Evolutionary conservation across 2,888 invertebrate genomes (phyloP).

Genomic region (Lamellibrachia columna): DNA sequence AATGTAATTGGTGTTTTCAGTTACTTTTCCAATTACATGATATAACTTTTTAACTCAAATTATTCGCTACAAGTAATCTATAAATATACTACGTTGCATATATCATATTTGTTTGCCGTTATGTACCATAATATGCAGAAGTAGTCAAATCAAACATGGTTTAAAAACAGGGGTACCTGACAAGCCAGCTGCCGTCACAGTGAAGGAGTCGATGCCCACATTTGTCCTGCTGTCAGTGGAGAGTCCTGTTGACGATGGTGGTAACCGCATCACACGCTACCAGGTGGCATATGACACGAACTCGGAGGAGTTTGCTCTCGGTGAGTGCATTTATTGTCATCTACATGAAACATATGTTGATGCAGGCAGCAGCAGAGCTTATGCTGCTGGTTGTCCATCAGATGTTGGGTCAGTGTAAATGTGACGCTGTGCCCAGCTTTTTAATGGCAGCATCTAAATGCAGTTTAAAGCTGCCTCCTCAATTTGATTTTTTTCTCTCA

Average conservation of each 20-base stretch:
- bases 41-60: too few relatives aligned
- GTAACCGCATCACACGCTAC: slow-evolving; percentile 38
- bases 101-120: too few relatives aligned
- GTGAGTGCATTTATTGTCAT: slow-evolving; percentile 27
- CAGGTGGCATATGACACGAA: slow-evolving; percentile 37
- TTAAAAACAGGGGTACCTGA: slow-evolving; percentile 35
- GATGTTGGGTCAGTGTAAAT: background rate
- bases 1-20: too few relatives aligned
- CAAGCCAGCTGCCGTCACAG: slow-evolving; percentile 31
- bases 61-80: too few relatives aligned
- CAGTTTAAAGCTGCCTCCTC: background rate
- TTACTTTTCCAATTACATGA: too few relatives aligned
- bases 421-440: background rate
- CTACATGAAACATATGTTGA: background rate
- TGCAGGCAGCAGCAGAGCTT: too few relatives aligned
- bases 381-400: too few relatives aligned
- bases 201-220: slow-evolving; percentile 34
- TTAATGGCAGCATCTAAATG: background rate
- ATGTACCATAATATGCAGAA: too few relatives aligned
- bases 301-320: slow-evolving; percentile 35
- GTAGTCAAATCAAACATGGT: background rate
- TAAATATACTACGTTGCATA: too few relatives aligned
- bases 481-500: too few relatives aligned
- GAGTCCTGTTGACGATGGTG: slow-evolving; percentile 40
- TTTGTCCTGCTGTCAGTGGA: slow-evolving; percentile 34